Evolutionary conservation across 2,888 invertebrate genomes (phyloP).

Genomic region (Macrophya annulata): DNA sequence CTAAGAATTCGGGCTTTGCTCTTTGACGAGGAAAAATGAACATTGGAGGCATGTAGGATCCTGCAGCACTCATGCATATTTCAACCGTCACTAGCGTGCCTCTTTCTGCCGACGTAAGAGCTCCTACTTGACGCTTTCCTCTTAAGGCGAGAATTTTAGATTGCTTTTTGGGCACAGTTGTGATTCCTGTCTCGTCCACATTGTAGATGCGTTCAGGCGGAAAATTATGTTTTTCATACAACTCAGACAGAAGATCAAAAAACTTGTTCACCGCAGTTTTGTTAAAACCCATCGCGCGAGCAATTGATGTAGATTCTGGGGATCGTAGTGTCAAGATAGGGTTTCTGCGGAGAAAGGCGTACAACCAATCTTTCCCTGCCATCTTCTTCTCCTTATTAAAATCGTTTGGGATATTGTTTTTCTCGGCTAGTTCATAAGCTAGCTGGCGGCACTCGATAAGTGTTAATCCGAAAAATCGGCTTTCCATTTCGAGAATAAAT

Average conservation of each 20-base stretch:
- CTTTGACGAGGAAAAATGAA: too few relatives aligned
- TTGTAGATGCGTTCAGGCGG: slow-evolving; percentile 56
- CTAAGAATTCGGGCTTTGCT: too few relatives aligned
- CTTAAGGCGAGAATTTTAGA: slow-evolving; percentile 55
- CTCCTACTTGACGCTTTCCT: slow-evolving; percentile 46
- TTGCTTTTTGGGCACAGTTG: slow-evolving; percentile 55
- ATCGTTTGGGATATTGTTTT: neutral
- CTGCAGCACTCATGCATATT: too few relatives aligned
- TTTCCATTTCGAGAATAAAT: slow-evolving; percentile 58
- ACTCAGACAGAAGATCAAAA: slow-evolving; percentile 1
- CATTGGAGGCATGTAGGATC: too few relatives aligned
- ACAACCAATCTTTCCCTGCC: slow-evolving; percentile 32
- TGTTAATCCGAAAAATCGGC: slow-evolving; percentile 63
- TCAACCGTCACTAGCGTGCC: too few relatives aligned
- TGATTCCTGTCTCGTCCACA: slow-evolving; percentile 56
- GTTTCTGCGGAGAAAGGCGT: slow-evolving; percentile 20
- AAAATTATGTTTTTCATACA: slow-evolving; percentile 52
- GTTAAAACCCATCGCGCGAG: slow-evolving; percentile 28
- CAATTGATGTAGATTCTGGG: slow-evolving; percentile 21
- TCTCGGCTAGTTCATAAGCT: slow-evolving; percentile 31
- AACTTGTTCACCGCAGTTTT: slow-evolving; percentile 16
- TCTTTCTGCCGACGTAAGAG: too few relatives aligned
- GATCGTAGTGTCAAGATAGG: slow-evolving; percentile 14
- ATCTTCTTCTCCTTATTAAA: slow-evolving; percentile 27
- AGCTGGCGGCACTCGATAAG: slow-evolving; percentile 61